phyloP scores from a whole-genome alignment of 1,140 invertebrate species.

The Thereuonema tuberculata region DNA sequence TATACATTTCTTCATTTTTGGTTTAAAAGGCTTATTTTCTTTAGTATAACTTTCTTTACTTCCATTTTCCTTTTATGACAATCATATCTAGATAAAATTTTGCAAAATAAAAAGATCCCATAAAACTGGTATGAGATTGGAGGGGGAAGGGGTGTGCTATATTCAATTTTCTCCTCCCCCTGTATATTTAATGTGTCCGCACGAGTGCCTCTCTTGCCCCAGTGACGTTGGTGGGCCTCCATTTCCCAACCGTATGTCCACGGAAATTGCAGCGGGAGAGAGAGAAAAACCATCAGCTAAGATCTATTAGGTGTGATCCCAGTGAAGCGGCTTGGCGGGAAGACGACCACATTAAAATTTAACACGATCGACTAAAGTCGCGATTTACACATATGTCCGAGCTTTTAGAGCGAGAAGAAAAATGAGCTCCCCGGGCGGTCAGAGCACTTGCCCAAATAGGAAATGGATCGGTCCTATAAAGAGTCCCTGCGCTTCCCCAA shows the following conservation, averaged over 20 bases:
- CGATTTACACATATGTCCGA: conserved; percentile 2
- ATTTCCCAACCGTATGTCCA: not conserved
- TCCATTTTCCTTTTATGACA: no score
- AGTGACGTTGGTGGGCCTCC: no score
- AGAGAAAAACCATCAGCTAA: not conserved
- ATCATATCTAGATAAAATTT: no score
- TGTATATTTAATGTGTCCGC: no score
- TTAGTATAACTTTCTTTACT: no score
- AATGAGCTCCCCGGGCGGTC: not conserved
- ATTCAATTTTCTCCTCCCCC: no score
- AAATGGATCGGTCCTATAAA: not conserved
- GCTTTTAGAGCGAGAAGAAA: not conserved
- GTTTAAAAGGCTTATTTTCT: no score
- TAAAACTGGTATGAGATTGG: no score
- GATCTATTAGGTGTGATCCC: not conserved
- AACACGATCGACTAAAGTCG: conserved; percentile 2
- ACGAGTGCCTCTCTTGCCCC: no score
- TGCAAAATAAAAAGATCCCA: no score
- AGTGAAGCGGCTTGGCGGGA: not conserved
- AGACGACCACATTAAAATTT: not conserved
- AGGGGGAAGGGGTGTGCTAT: no score
- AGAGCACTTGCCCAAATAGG: not conserved
- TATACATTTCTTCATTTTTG: no score
- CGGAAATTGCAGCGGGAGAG: not conserved
- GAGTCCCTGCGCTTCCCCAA: not conserved